Conservation (phyloP, 2,888 invertebrate genomes). For the Notodonta dromedarius region DNA sequence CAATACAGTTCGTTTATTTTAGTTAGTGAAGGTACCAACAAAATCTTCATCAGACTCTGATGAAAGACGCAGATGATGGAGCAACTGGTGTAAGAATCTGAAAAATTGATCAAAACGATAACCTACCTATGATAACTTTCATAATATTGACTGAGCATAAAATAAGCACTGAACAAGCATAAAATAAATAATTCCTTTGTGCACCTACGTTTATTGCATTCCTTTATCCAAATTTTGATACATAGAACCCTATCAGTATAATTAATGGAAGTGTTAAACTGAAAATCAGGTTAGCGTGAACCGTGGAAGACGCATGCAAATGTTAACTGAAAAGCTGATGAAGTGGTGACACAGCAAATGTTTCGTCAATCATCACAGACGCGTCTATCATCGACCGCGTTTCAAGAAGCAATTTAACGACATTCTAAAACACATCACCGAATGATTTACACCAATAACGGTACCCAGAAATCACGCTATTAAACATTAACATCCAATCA, state of each 20-base stretch:
- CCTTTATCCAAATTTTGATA: too few species aligned
- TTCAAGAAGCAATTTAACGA: constrained; percentile 5
- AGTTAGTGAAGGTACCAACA: too few species aligned
- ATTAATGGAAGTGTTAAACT: background rate
- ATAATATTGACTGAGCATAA: too few species aligned
- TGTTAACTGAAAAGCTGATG: background rate
- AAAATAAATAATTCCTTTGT: too few species aligned
- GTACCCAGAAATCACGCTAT: constrained; percentile 16
- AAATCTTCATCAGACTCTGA: too few species aligned
- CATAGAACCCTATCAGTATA: background rate
- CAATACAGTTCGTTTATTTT: too few species aligned
- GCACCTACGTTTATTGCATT: too few species aligned
- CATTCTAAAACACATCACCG: background rate
- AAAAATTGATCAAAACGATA: too few species aligned
- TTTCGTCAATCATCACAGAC: constrained; percentile 1
- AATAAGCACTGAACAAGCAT: too few species aligned
- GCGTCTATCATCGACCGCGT: background rate
- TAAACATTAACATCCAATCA: constrained; percentile 29
- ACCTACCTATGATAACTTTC: too few species aligned
- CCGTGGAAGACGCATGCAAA: background rate
- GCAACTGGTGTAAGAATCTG: too few species aligned
- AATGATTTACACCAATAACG: constrained; percentile 32
- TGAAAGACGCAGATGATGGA: too few species aligned
- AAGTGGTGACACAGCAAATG: constrained; percentile 1
- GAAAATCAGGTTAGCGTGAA: background rate